phyloP scores from a whole-genome alignment of 2,113 vertebrate species.

The Dunckerocampus dactyliophorus region DNA sequence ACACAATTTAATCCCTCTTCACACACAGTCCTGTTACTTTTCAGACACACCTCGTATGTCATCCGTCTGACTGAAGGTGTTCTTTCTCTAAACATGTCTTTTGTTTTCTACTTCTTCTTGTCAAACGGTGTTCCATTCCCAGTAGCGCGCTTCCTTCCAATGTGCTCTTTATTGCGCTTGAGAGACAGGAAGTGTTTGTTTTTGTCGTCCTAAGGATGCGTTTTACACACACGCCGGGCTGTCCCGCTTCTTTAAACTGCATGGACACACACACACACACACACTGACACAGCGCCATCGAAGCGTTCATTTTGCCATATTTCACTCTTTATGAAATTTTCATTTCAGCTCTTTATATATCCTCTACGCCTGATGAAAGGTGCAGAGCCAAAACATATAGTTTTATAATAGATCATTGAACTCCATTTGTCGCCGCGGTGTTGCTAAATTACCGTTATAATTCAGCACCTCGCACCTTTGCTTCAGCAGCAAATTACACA shows the following conservation, averaged over 20 bases:
- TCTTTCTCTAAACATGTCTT: constrained; percentile 7
- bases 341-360: constrained; percentile 12
- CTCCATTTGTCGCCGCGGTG: constrained; percentile 28
- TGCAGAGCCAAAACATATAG: constrained; percentile 13
- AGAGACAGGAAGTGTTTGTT: constrained; percentile 61
- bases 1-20: too few species aligned
- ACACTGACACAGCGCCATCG: neutral
- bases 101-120: constrained; percentile 62
- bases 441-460: constrained; percentile 32
- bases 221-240: constrained; percentile 51
- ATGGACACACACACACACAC: constrained; percentile 23
- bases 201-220: constrained; percentile 53
- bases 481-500: constrained; percentile 25
- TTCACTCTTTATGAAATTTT: constrained; percentile 31
- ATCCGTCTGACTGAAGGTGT: constrained; percentile 3
- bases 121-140: constrained; percentile 60
- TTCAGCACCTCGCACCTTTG: constrained; percentile 14
- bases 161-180: constrained; percentile 60
- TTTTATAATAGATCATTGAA: constrained; percentile 26
- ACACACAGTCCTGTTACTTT: too few species aligned
- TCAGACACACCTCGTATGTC: too few species aligned
- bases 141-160: constrained; percentile 56
- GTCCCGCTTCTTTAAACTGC: constrained; percentile 45
- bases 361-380: constrained; percentile 14
- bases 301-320: constrained; percentile 27